Conservation (phyloP, 2,797 vertebrate genomes). For the Holocentrus rufus region DNA sequence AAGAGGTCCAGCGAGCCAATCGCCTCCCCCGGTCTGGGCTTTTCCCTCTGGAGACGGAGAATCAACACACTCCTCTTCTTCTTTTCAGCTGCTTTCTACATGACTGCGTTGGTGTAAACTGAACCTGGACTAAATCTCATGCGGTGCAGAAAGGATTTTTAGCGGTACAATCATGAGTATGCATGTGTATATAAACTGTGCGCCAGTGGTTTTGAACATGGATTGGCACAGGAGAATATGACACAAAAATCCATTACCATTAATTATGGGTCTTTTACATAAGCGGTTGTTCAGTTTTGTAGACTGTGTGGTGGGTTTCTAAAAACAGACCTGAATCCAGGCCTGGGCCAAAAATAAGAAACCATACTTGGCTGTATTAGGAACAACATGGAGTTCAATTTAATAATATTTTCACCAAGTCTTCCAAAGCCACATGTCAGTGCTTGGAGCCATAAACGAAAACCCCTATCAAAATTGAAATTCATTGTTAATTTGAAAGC, state of each 20-base stretch:
- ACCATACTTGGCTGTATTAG: neutral
- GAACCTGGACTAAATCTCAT: slow-evolving; percentile 4
- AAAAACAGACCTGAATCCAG: slow-evolving; percentile 28
- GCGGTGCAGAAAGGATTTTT: neutral
- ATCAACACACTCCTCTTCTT: slow-evolving; percentile 11
- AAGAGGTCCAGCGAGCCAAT: slow-evolving; percentile 36
- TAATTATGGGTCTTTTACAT: slow-evolving; percentile 3
- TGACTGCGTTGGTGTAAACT: neutral
- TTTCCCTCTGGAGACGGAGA: slow-evolving; percentile 19
- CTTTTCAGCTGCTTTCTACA: slow-evolving; percentile 11
- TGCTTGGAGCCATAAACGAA: neutral
- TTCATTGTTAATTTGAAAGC: neutral
- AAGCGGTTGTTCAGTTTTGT: slow-evolving; percentile 14
- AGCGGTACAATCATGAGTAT: neutral
- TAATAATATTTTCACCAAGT: neutral
- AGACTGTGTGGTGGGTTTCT: slow-evolving; percentile 1
- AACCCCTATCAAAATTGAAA: neutral
- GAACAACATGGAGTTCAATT: neutral
- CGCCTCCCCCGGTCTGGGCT: neutral
- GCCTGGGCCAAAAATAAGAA: neutral
- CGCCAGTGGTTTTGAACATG: no score
- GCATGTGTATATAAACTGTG: neutral
- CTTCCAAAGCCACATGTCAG: slow-evolving; percentile 1
- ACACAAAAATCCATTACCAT: neutral
- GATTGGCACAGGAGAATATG: neutral